Evolutionary conservation across 2,888 invertebrate genomes (phyloP), one percentile per base, ranked within the genome.

Genomic region (Meteorus cinctellus): DNA sequence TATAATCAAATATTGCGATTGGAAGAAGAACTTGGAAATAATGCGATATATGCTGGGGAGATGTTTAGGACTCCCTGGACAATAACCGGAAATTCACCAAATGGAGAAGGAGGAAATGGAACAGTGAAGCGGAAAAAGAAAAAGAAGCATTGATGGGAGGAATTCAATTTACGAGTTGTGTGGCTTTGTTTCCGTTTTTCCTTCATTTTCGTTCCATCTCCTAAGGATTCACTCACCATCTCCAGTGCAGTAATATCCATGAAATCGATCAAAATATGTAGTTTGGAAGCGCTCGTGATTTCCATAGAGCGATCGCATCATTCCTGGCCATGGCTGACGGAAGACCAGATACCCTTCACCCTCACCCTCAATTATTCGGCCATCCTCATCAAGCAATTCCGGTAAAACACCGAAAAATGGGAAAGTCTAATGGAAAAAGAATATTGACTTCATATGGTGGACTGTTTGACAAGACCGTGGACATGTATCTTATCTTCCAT

Each of bases 351-450:
- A 98, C 3, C 99, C 99, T 90, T 98, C 97, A 29, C 97, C 97
- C 79, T 95, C 94, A 0, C 97, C 97, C 80, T 95, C 93, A 76
- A 98, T 93, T 86, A 95, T 94, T 84, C 92, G 92, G 1, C 99
- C 99, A 74, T 94, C 94, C 84, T 98, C 97, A 86, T 96, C 96
- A 81, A 99, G 90, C 45, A 99, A 90, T 36, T 92, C 94, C 12
- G 99, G 97, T 79, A 96, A 93, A 3, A 99, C 97, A 24, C 99
- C 99, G 89, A 99, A 99, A 93, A 99, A 99, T 80, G 99, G 99
- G 86, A 97, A 96, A 1, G 97, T 94, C 96, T 97, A 90, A 34
- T 34, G 8, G 6, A 41, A 41, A 12, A 41, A 41, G 41, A 12
- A 41, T 41, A 41, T 41, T 41, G 4, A 2, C 2, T 8, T 41